Base-by-base conservation (phyloP, 2,113 vertebrate species). In the Geococcyx californianus region DNA sequence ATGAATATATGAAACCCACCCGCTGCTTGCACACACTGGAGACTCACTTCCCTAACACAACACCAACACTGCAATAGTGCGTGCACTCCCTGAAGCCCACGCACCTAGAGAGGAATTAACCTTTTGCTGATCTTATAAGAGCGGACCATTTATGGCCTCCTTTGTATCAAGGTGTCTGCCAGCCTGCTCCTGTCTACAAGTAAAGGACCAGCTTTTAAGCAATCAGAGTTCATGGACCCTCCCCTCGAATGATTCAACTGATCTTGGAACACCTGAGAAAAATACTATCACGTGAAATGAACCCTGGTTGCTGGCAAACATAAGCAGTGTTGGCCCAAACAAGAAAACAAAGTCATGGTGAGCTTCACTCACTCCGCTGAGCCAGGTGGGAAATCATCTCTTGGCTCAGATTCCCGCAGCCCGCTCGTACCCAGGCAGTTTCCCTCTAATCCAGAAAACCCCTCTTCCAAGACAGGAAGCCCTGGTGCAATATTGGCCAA, bases 321-420 rank as follows among this genome's bases (percentile, higher is more conserved):
- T 10, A 58, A 64, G 11, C 19, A 79, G 23, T 1, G 0, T 45
- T 74, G 60, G 15, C 31, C 14, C 3, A 38, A 68, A 38, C 31
- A 31, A 40, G 42, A 16, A 51, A 63, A 70, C 33, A 52, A 64
- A 70, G 7, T 1, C 0, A 33, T 6, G 5, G 11, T 29, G n/a
- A 93, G 19, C 38, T 76, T 70, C 56, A 29, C 34, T 24, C 16
- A 5, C 29, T 62, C 29, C 69, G 40, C 68, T 11, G 44, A 85
- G 55, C 38, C 3, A 12, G 38, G 23, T 36, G 44, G 7, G 49
- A 74, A 79, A 36, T 15, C 11, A 11, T 4, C 29, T 25, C 67
- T 42, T 1, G 2, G 26, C 40, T 73, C 4, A 0, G 18, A 63
- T 7, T 25, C n/a, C 8, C 6, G 21, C 15, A 80, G 42, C 16